Evolutionary conservation across 2,113 vertebrate species (phyloP), one percentile per base, ranked within the genome.

Genomic region (Pelusios castaneus): DNA sequence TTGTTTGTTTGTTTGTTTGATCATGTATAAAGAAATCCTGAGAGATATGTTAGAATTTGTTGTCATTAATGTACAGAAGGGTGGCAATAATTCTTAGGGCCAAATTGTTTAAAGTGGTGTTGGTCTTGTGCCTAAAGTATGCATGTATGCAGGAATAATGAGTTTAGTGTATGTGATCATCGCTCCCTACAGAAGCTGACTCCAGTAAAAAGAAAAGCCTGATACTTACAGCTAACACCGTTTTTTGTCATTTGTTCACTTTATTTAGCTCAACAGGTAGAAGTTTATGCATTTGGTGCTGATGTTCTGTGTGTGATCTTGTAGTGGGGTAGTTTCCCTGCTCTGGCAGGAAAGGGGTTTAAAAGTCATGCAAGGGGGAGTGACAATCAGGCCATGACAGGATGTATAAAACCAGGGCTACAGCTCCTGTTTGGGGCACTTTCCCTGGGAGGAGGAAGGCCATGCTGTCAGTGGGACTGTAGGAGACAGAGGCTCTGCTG

Each of bases 131-230:
- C 47, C 10, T 85, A 51, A 58, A 8, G 47, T 24, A 10, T 13
- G 21, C 83, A 54, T 38, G 5, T 31, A 6, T 49, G 14, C 45
- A 78, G 58, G 8, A 12, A 7, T 49, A 89, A 87, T 49, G 2
- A 94, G 34, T 2, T 38, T 7, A 51, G 3, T 25, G 8, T 52
- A 73, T 93, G 38, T 27, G 45, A 45, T 85, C 47, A 75, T 4
- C 83, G 3, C 2, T 1, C 29, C 79, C 38, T 84, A 0, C 1
- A 11, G 24, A 51, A 2, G 4, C n/a, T 88, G 34, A 52, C 0
- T 84, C 70, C 63, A 78, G 17, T 54, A 14, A 58, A 4, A 11
- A 5, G 2, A 90, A 6, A 25, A 88, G 78, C 73, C 5, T 49
- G 9, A 82, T 60, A 41, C 17, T 55, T 86, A 43, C 3, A 58